These are phyloP conservation scores for Aspidoscelis tigris DNA, from an alignment of 2,113 vertebrate species.

Conservation along the genomic window DNA sequence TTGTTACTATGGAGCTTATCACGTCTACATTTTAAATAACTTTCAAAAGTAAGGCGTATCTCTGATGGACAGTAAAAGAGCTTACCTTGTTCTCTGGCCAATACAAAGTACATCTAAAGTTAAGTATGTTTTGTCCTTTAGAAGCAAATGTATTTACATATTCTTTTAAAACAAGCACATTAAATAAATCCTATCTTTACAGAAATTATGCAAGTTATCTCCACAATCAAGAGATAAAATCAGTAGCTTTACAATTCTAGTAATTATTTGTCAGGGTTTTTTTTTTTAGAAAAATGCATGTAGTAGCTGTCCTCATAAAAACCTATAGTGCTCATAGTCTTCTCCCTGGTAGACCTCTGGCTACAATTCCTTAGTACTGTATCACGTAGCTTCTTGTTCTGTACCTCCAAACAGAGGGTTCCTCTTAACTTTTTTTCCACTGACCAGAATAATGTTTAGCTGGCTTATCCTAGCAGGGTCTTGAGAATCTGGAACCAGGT, in stretches of 20 bases:
- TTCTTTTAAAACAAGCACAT: slow-evolving; percentile 53
- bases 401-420: no score
- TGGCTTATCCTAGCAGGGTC: no score
- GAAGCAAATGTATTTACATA: slow-evolving; percentile 62
- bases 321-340: no score
- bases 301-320: no score
- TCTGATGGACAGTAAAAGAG: slow-evolving; percentile 72
- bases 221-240: neutral
- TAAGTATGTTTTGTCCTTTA: slow-evolving; percentile 59
- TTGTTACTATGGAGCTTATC: slow-evolving; percentile 59
- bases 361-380: no score
- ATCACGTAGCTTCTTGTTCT: no score
- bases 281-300: no score
- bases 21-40: slow-evolving; percentile 71
- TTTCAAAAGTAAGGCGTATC: slow-evolving; percentile 72
- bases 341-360: no score
- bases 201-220: slow-evolving; percentile 41
- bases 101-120: slow-evolving; percentile 66
- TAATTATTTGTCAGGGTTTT: slow-evolving; percentile 40
- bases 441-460: no score
- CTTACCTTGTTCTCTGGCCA: slow-evolving; percentile 66
- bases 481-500: no score
- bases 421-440: no score
- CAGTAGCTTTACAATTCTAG: slow-evolving; percentile 28
- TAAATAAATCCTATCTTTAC: slow-evolving; percentile 43